These are phyloP conservation scores for Mormyrops boulengeri DNA, from an alignment of 2,797 vertebrate species.

Conservation along the genomic window DNA sequence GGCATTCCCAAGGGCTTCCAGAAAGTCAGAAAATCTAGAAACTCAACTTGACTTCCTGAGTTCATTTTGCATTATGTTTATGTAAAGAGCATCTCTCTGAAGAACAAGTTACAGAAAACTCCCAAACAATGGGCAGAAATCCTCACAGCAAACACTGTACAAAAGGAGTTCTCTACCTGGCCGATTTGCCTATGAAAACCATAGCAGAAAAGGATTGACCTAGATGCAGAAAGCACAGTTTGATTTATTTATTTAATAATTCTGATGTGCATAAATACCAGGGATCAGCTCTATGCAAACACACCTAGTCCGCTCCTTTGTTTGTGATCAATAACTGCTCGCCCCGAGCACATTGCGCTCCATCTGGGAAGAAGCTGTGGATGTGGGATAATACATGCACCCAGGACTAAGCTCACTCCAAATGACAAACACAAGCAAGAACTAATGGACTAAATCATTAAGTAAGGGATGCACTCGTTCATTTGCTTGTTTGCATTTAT, in stretches of 20 bases:
- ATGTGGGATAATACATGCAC: slow-evolving; percentile 38
- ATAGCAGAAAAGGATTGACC: slow-evolving; percentile 18
- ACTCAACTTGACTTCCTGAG: background rate
- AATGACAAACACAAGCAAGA: slow-evolving; percentile 39
- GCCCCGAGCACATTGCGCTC: slow-evolving; percentile 24
- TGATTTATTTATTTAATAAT: slow-evolving; percentile 16
- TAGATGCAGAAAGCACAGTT: slow-evolving; percentile 19
- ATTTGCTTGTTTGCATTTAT: slow-evolving; percentile 53
- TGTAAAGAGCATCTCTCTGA: slow-evolving; percentile 12
- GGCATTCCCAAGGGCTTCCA: background rate
- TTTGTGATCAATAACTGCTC: slow-evolving; percentile 10
- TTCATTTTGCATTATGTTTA: slow-evolving; percentile 6
- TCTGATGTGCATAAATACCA: background rate
- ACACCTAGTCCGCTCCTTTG: background rate
- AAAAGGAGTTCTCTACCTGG: slow-evolving; percentile 11
- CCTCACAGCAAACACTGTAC: background rate
- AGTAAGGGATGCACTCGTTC: slow-evolving; percentile 53
- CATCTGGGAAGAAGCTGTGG: slow-evolving; percentile 28
- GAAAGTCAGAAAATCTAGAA: background rate
- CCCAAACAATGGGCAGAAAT: slow-evolving; percentile 5
- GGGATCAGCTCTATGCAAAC: background rate
- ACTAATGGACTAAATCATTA: slow-evolving; percentile 54
- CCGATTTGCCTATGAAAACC: slow-evolving; percentile 18
- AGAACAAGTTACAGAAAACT: background rate
- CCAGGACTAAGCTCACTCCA: slow-evolving; percentile 39